These are phyloP conservation scores for Aculops lycopersici DNA, from an alignment of 1,140 invertebrate species.

Conservation along the genomic window DNA sequence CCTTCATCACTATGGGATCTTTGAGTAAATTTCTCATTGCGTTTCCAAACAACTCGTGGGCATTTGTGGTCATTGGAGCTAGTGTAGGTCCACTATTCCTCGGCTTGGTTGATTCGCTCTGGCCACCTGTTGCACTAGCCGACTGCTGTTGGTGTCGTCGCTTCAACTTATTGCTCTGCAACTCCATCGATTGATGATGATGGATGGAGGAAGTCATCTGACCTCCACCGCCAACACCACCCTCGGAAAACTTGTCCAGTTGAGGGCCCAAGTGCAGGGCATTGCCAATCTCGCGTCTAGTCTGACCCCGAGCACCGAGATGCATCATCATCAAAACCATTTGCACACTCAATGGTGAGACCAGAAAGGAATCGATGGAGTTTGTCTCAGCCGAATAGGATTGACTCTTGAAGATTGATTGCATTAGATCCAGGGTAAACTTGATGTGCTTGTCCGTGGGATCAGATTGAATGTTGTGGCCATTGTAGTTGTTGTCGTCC, in stretches of 20 bases:
- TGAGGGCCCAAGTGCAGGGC: conserved; percentile 37
- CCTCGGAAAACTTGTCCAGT: too few relatives aligned
- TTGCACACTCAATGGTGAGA: conserved; percentile 48
- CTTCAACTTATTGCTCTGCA: conserved; percentile 4
- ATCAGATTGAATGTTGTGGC: background rate
- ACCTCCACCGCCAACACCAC: conserved; percentile 2
- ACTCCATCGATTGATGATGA: too few relatives aligned
- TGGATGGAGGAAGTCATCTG: conserved; percentile 1
- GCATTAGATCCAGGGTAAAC: conserved; percentile 8
- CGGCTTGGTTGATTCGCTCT: background rate
- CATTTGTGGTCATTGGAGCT: background rate
- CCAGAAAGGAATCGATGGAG: conserved; percentile 19
- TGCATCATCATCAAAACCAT: conserved; percentile 56
- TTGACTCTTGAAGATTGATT: conserved; percentile 3
- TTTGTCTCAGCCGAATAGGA: conserved; percentile 2
- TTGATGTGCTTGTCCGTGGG: conserved; percentile 7
- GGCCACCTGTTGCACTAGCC: background rate
- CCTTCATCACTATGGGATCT: conserved; percentile 5
- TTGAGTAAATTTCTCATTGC: conserved; percentile 8
- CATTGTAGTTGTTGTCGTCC: background rate
- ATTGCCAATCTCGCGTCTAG: conserved; percentile 57
- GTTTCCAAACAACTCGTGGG: conserved; percentile 10
- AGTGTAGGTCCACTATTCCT: too few relatives aligned
- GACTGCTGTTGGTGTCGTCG: background rate
- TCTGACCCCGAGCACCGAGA: conserved; percentile 45